Evolutionary conservation across 2,113 vertebrate species (phyloP).

Genomic region (Onychostoma macrolepis): DNA sequence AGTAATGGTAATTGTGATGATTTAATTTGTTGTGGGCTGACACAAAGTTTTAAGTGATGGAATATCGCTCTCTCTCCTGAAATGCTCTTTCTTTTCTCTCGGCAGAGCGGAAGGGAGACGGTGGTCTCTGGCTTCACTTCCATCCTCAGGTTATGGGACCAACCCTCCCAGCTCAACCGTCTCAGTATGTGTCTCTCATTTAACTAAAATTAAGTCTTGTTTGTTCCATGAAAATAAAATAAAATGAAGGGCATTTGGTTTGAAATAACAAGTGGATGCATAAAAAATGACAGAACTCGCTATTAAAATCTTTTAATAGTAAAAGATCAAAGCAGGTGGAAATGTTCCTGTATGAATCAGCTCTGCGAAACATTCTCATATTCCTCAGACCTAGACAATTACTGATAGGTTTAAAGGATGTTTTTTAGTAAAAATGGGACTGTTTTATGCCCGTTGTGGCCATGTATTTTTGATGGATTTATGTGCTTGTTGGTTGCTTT

Average conservation of each 20-base stretch:
- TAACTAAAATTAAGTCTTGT: background rate
- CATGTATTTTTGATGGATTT: background rate
- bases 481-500: constrained; percentile 42
- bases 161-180: constrained; percentile 97
- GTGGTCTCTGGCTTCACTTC: constrained; percentile 96
- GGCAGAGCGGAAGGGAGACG: constrained; percentile 92
- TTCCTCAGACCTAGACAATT: background rate
- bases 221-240: background rate
- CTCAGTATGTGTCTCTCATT: constrained; percentile 79
- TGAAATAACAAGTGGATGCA: background rate
- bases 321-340: background rate
- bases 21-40: background rate
- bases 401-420: background rate
- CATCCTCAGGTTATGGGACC: constrained; percentile 97
- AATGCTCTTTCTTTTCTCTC: constrained; percentile 37
- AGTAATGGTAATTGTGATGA: too few species aligned
- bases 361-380: background rate
- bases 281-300: background rate
- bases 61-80: background rate
- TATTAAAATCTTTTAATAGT: background rate
- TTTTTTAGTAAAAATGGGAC: background rate
- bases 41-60: background rate
- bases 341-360: background rate
- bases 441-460: background rate
- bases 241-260: background rate